Evolutionary conservation across 1,140 invertebrate species (phyloP).

Genomic region (Octopus sinensis): DNA sequence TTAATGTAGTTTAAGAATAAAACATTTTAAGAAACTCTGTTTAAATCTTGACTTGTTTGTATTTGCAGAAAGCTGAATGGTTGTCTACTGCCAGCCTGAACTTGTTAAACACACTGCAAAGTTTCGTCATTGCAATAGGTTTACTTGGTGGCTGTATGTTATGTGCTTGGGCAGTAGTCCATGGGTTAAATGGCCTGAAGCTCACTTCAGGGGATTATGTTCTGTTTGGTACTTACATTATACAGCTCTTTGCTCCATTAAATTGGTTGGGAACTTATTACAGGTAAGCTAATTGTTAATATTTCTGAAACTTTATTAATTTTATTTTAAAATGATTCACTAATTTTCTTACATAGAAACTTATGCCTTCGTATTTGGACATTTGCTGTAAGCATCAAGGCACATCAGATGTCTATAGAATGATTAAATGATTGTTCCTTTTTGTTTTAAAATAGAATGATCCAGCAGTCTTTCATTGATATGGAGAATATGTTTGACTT

Average conservation of each 20-base stretch:
- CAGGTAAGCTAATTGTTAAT: constrained; percentile 62
- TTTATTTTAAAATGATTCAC: too few relatives aligned
- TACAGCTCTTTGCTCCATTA: constrained; percentile 90
- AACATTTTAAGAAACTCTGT: background rate
- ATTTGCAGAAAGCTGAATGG: constrained; percentile 78
- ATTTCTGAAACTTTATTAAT: too few relatives aligned
- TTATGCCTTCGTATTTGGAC: too few relatives aligned
- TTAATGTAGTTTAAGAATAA: background rate
- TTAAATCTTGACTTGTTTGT: constrained; percentile 10
- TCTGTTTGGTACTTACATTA: constrained; percentile 89
- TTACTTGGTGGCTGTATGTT: constrained; percentile 82
- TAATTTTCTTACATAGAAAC: too few relatives aligned
- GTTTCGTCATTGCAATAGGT: constrained; percentile 82
- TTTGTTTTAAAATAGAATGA: constrained; percentile 66
- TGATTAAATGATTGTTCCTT: background rate
- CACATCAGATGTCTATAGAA: background rate
- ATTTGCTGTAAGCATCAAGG: too few relatives aligned
- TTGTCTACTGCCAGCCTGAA: constrained; percentile 79
- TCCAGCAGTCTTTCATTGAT: constrained; percentile 95
- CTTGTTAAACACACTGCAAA: constrained; percentile 85
- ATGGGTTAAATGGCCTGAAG: constrained; percentile 49
- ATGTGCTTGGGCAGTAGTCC: constrained; percentile 72
- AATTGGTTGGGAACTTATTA: constrained; percentile 99
- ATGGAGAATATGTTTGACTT: constrained; percentile 99
- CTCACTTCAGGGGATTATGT: constrained; percentile 92